Conservation (phyloP, 2,888 invertebrate genomes). For the Protophormia terraenovae region DNA sequence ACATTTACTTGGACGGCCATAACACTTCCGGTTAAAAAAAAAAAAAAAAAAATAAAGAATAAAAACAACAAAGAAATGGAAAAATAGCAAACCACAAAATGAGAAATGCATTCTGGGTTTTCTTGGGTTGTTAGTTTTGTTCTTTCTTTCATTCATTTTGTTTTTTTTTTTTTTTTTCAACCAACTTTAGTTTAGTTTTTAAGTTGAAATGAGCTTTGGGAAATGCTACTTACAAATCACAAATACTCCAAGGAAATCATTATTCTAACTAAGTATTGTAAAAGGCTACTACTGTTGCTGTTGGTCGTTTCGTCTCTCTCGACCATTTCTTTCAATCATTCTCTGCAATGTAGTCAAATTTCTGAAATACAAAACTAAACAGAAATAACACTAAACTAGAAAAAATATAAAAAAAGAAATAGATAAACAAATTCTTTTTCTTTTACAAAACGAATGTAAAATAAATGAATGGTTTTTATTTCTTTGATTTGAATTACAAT, state of each 20-base stretch:
- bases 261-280: conserved; percentile 49
- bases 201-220: conserved; percentile 69
- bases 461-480: conserved; percentile 47
- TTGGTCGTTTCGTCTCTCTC: not conserved
- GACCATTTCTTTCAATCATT: not conserved
- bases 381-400: not conserved
- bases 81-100: conserved; percentile 40
- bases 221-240: conserved; percentile 61
- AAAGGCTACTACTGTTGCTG: conserved; percentile 5
- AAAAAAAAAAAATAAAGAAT: not conserved
- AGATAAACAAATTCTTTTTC: conserved; percentile 18
- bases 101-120: conserved; percentile 29
- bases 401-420: not conserved
- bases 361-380: too few relatives aligned
- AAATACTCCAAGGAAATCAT: conserved; percentile 70
- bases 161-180: not conserved
- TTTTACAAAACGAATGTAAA: conserved; percentile 19
- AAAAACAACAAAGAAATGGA: too few relatives aligned
- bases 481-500: conserved; percentile 46
- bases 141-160: too few relatives aligned
- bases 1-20: conserved; percentile 16
- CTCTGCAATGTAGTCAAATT: conserved; percentile 15
- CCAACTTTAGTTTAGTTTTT: conserved; percentile 7
- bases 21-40: conserved; percentile 36
- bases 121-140: too few relatives aligned